Evolutionary conservation across 2,113 vertebrate genomes (phyloP), one percentile per base, ranked within the genome.

Genomic region (Columbina picui): DNA sequence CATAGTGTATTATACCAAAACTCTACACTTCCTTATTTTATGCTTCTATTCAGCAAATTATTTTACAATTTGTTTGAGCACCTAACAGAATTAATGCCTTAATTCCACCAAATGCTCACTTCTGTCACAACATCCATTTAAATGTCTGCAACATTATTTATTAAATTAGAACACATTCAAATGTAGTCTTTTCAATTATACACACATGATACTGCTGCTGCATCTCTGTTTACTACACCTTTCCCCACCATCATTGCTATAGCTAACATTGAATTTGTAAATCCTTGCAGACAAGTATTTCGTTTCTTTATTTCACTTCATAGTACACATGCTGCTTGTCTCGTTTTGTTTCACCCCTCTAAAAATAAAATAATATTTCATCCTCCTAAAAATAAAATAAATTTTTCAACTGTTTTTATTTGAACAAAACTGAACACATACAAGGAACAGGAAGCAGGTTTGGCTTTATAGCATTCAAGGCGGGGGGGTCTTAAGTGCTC

Each of bases 121-220:
- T 38, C 26, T 59, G 29, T 10, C 55, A 63, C 30, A 53, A 21
- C 0, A 1, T 6, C 81, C 41, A 53, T 43, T 81, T 36, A 39
- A 43, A 30, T 14, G 30, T 22, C 63, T 55, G 30, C 29, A 60
- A 43, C 45, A 27, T 7, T 52, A 30, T 34, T 60, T 43, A 19
- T 20, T 53, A 53, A 87, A 81, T 19, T 15, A 30, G 45, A 84
- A 57, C 16, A 23, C 50, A 70, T 16, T 26, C 47, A 45, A 69
- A 65, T 3, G 2, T 8, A 74, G 19, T 7, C 10, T 84, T 70
- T 81, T 26, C 21, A 65, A 30, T 49, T 26, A 52, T 60, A 77
- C 8, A 73, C 0, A 11, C 50, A 22, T 3, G 0, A 52, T 18
- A 19, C 19, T 27, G 19, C 52, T 56, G 50, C 64, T 18, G 23